Base-by-base conservation (phyloP, 1,140 invertebrate genomes). In the Calliopsis andreniformis region DNA sequence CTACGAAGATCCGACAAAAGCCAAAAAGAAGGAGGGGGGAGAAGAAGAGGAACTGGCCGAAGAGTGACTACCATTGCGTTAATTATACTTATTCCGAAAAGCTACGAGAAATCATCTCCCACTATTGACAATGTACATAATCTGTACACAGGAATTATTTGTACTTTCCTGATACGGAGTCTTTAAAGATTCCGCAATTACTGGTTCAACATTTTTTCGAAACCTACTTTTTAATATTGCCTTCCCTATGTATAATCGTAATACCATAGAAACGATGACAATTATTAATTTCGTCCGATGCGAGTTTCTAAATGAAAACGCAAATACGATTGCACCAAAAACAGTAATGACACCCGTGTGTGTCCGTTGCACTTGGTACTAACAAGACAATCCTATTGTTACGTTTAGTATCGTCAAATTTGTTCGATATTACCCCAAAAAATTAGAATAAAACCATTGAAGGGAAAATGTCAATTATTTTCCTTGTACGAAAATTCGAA, bases 1-100 rank as follows among this genome's bases (percentile, higher is more conserved):
- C 81, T 91, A 92, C 84, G 80, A 92, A 86, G 89, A 89, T 35
- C 88, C 90, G 59, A 87, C 84, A 78, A 89, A 89, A 87, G 72
- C 78, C 72, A 88, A 87, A 87, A 87, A 85, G 78, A 82, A 80
- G 83, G 86, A 87, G 61, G 85, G 87, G 55, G 85, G 87, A 53
- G 87, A 87, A 61, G 83, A 79, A 43, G 66, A 49, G 35, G 69
- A 49, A 23, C 12, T 53, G 5, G 67, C 63, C 39, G 81, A 83
- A 51, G 81, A 80, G 55, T 83, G 68, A 82, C 47, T 32, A 12
- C 43, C 45, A 39, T 53, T 43, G 42, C 63, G 55, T 64, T 72
- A 39, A 73, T 51, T 69, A 62, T 1, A 28, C 25, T n/a, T 28
- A n/a, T 12, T 8, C 16, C 6, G 18, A 49, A 49, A 42, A 80